phyloP scores from a whole-genome alignment of 2,113 vertebrate species.

The Callocephalon fimbriatum region DNA sequence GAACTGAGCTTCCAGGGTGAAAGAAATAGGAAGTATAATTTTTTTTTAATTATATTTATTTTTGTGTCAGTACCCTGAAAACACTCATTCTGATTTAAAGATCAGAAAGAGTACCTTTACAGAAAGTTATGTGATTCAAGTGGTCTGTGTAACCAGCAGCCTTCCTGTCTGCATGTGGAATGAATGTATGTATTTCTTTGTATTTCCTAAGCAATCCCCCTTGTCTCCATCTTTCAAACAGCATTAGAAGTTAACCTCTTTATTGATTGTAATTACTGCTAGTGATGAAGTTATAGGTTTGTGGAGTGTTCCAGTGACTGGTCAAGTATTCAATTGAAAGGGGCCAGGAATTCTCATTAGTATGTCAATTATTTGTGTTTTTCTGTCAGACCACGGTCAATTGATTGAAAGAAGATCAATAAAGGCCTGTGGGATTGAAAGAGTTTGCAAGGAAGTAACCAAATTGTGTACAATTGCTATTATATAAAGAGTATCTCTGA shows the following conservation, averaged over 20 bases:
- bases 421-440: neutral
- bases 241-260: neutral
- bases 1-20: neutral
- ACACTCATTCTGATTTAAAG: neutral
- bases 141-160: neutral
- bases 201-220: neutral
- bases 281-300: neutral
- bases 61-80: neutral
- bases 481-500: neutral
- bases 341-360: constrained; percentile 14
- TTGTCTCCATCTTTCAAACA: neutral
- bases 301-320: neutral
- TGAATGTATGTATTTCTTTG: neutral
- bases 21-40: neutral
- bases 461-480: neutral
- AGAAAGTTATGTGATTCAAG: neutral
- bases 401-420: constrained; percentile 37
- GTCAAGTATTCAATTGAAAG: constrained; percentile 22
- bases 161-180: neutral
- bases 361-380: neutral
- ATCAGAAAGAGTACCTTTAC: neutral
- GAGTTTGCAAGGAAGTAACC: neutral
- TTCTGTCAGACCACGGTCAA: neutral
- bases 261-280: constrained; percentile 25
- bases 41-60: neutral